Evolutionary conservation across 2,888 invertebrate species (phyloP).

Genomic region (Drosophila trichaetosa): DNA sequence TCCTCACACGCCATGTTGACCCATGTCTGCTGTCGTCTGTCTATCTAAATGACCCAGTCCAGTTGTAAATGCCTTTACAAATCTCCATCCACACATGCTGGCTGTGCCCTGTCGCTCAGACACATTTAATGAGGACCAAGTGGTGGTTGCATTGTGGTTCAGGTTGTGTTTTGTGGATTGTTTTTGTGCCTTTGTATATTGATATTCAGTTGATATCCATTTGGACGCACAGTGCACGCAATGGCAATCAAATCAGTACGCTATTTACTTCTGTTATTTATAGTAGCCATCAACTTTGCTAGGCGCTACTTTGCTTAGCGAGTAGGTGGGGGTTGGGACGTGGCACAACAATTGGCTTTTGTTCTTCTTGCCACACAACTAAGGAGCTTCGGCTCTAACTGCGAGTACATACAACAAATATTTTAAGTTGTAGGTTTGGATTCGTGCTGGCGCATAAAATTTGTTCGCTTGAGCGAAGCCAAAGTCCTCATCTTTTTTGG

Average conservation of each 20-base stretch:
- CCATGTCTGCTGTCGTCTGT: slow-evolving; percentile 1
- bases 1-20: slow-evolving; percentile 42
- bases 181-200: slow-evolving; percentile 17
- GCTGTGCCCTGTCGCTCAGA: slow-evolving; percentile 19
- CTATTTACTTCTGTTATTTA: slow-evolving; percentile 50
- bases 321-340: not conserved
- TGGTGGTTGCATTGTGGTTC: not conserved
- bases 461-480: slow-evolving; percentile 13
- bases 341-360: slow-evolving; percentile 36
- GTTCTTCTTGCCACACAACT: slow-evolving; percentile 5
- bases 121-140: slow-evolving; percentile 17
- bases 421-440: slow-evolving; percentile 25
- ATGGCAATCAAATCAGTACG: slow-evolving; percentile 52
- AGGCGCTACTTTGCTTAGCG: not conserved
- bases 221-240: slow-evolving; percentile 42
- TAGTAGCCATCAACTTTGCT: slow-evolving; percentile 18
- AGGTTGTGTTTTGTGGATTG: slow-evolving; percentile 2
- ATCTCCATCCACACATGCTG: slow-evolving; percentile 51
- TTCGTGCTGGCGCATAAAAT: slow-evolving; percentile 51
- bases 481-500: not conserved
- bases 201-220: slow-evolving; percentile 50
- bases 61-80: slow-evolving; percentile 52
- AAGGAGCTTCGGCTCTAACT: not conserved
- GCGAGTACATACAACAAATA: slow-evolving; percentile 5
- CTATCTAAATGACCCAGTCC: slow-evolving; percentile 6